Percentiles rank a stretch among this genome's conserved stretches.
phyloP scores from a whole-genome alignment of 2,797 vertebrate genomes.

The Loriculus beryllinus region DNA sequence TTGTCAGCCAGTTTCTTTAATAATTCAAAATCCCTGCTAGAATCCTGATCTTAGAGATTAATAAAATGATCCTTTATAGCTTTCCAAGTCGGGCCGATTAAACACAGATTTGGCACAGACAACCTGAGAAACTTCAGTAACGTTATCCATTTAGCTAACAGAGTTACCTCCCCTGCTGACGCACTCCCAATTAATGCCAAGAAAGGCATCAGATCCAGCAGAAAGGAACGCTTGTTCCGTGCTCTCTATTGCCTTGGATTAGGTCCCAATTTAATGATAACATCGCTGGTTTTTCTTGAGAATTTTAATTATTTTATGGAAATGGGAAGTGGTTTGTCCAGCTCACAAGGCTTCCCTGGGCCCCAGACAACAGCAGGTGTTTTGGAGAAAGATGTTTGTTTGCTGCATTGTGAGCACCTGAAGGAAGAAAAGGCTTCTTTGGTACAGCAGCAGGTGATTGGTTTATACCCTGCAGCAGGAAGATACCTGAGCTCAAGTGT shows the following conservation, averaged over 20 bases:
- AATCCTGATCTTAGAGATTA: slow-evolving; percentile 52
- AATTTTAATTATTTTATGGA: slow-evolving; percentile 25
- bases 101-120: slow-evolving; percentile 51
- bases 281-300: slow-evolving; percentile 4
- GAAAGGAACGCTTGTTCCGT: slow-evolving; percentile 33
- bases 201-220: slow-evolving; percentile 44
- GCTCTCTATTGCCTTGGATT: slow-evolving; percentile 38
- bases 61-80: slow-evolving; percentile 45
- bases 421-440: background rate
- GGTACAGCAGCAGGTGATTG: background rate
- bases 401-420: background rate
- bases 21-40: slow-evolving; percentile 54
- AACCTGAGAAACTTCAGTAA: slow-evolving; percentile 49
- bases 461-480: background rate
- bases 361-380: background rate
- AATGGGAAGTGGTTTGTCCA: background rate
- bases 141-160: slow-evolving; percentile 44
- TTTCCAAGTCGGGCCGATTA: slow-evolving; percentile 45
- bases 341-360: background rate
- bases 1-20: slow-evolving; percentile 45
- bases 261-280: slow-evolving; percentile 27
- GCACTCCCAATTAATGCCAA: slow-evolving; percentile 55
- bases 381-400: background rate
- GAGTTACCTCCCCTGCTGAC: slow-evolving; percentile 59
- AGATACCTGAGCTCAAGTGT: background rate